Conservation (phyloP, 2,797 vertebrate species). For the Paedocypris micromegethes region DNA sequence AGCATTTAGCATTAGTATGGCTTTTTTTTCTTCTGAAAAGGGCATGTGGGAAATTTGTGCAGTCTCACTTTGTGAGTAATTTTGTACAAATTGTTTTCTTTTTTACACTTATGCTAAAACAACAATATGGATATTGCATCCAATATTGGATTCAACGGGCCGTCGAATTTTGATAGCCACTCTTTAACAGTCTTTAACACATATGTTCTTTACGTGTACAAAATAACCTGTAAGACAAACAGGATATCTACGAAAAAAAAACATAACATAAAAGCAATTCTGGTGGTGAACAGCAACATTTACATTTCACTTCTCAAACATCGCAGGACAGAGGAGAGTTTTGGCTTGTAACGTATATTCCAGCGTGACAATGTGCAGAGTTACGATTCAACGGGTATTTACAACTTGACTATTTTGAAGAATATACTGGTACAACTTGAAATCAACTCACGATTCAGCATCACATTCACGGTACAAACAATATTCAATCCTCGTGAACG, state of each 20-base stretch:
- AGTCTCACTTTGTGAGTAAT: no score
- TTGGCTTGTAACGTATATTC: constrained; percentile 1
- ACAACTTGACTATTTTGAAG: constrained; percentile 34
- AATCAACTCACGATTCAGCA: constrained; percentile 26
- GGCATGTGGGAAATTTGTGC: no score
- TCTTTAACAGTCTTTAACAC: constrained; percentile 23
- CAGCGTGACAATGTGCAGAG: constrained; percentile 29
- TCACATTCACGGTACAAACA: constrained; percentile 41
- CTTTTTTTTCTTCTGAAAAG: no score
- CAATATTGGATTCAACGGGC: background rate
- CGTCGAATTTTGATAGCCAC: constrained; percentile 1
- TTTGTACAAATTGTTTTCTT: no score
- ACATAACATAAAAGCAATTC: constrained; percentile 28
- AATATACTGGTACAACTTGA: constrained; percentile 27
- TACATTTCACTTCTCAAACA: constrained; percentile 24
- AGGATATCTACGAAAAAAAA: constrained; percentile 19
- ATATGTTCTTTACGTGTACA: constrained; percentile 6
- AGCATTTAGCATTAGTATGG: no score
- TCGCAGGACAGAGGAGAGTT: background rate
- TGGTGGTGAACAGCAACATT: constrained; percentile 31
- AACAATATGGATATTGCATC: background rate
- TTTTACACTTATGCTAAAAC: no score
- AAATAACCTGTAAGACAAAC: constrained; percentile 4
- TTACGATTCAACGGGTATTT: constrained; percentile 35
- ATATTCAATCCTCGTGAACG: constrained; percentile 26